Conservation (phyloP, 2,888 invertebrate species). For the Pristionchus maxplancki region DNA sequence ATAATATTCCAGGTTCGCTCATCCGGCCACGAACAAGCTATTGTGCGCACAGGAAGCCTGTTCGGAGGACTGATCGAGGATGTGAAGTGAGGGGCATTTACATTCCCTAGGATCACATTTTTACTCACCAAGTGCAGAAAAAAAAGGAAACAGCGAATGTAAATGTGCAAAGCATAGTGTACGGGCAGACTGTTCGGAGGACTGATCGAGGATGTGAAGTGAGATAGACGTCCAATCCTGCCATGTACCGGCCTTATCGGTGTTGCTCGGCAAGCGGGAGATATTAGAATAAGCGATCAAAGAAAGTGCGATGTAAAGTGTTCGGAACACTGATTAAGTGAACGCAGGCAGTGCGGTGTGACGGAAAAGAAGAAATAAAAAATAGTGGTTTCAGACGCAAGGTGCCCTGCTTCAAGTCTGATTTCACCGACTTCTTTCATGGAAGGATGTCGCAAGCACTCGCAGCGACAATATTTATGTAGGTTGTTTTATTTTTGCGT, state of each 20-base stretch:
- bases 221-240: neutral
- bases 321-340: too few species aligned
- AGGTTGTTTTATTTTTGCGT: neutral
- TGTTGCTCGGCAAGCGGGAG: too few species aligned
- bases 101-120: too few species aligned
- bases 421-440: conserved; percentile 78
- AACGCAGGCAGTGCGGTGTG: neutral
- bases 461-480: conserved; percentile 77
- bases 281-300: too few species aligned
- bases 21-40: conserved; percentile 79
- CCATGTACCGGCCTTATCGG: too few species aligned
- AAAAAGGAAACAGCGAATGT: too few species aligned
- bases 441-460: conserved; percentile 78
- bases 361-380: too few species aligned
- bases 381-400: conserved; percentile 58
- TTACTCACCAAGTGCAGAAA: too few species aligned
- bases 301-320: too few species aligned
- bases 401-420: conserved; percentile 74
- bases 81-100: conserved; percentile 78
- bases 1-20: conserved; percentile 84
- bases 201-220: conserved; percentile 74
- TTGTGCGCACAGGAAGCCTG: conserved; percentile 80
- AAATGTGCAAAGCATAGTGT: too few species aligned
- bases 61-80: conserved; percentile 80
- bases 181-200: conserved; percentile 80